Evolutionary conservation across 1,140 invertebrate genomes (phyloP).

Genomic region (Aplysia californica): DNA sequence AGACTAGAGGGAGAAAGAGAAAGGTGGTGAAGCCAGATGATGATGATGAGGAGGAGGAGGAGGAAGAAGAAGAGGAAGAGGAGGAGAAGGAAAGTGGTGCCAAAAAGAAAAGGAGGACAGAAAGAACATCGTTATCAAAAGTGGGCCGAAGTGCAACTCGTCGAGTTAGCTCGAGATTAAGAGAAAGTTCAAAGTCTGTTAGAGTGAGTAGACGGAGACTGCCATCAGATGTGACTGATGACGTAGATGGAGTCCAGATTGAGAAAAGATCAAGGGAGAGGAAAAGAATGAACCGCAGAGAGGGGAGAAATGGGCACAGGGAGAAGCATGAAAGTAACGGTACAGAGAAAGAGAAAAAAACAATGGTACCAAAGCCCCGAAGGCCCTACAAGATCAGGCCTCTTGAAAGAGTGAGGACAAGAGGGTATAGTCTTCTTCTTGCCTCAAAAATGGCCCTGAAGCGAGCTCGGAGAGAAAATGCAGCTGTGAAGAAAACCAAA

Average conservation of each 20-base stretch:
- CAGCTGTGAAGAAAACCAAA: neutral
- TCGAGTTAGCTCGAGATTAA: no score
- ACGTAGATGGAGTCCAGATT: no score
- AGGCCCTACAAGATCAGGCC: conserved; percentile 21
- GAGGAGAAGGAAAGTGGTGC: neutral
- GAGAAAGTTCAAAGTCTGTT: no score
- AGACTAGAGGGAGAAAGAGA: neutral
- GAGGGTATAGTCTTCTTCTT: conserved; percentile 11
- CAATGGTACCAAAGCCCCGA: neutral
- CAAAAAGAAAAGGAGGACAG: no score
- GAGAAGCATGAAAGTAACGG: neutral
- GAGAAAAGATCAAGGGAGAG: no score
- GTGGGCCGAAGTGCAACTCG: no score
- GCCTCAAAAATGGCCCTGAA: conserved; percentile 19
- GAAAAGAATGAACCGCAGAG: neutral
- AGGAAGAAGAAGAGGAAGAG: neutral
- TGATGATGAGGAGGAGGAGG: neutral
- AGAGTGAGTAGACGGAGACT: no score
- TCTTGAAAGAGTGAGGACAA: conserved; percentile 22
- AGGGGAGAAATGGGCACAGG: neutral
- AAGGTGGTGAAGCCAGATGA: neutral
- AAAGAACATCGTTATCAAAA: no score
- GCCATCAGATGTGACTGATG: no score
- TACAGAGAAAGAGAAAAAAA: neutral
- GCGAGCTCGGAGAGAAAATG: conserved; percentile 11